These are phyloP conservation scores for Protaetia brevitarsis DNA, from an alignment of 1,140 invertebrate species.

Conservation along the genomic window DNA sequence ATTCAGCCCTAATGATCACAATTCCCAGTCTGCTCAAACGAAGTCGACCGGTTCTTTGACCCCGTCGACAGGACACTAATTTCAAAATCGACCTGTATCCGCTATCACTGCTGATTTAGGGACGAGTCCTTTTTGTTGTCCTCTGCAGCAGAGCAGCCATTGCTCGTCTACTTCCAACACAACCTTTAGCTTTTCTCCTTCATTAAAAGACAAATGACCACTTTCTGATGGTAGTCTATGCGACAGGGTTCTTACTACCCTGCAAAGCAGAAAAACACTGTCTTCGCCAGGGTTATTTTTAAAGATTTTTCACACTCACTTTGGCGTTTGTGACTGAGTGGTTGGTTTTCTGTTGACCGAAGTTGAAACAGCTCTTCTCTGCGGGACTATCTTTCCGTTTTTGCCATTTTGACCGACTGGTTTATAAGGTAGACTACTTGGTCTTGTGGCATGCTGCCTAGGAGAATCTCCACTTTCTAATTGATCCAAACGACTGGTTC, in stretches of 20 bases:
- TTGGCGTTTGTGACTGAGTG: constrained; percentile 46
- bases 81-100: constrained; percentile 39
- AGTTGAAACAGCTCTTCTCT: constrained; percentile 62
- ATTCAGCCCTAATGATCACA: constrained; percentile 10
- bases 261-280: constrained; percentile 39
- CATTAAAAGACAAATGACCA: constrained; percentile 75
- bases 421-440: constrained; percentile 64
- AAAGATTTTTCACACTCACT: constrained; percentile 45
- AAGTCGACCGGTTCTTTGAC: not conserved
- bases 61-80: constrained; percentile 1
- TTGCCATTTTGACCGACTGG: constrained; percentile 50
- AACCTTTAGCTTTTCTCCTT: constrained; percentile 69
- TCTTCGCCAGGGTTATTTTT: constrained; percentile 6
- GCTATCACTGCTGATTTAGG: constrained; percentile 67
- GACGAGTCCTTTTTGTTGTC: constrained; percentile 75
- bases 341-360: constrained; percentile 50
- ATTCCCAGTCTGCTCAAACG: constrained; percentile 14
- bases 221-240: constrained; percentile 71
- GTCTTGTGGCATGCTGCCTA: constrained; percentile 52
- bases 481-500: constrained; percentile 61
- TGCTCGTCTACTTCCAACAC: constrained; percentile 75
- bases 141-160: constrained; percentile 72
- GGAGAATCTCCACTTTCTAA: constrained; percentile 45
- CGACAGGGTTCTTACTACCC: constrained; percentile 70
- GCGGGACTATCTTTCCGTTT: constrained; percentile 53